These are phyloP conservation scores for Euleptes europaea DNA, from an alignment of 2,113 vertebrate species.

Conservation along the genomic window DNA sequence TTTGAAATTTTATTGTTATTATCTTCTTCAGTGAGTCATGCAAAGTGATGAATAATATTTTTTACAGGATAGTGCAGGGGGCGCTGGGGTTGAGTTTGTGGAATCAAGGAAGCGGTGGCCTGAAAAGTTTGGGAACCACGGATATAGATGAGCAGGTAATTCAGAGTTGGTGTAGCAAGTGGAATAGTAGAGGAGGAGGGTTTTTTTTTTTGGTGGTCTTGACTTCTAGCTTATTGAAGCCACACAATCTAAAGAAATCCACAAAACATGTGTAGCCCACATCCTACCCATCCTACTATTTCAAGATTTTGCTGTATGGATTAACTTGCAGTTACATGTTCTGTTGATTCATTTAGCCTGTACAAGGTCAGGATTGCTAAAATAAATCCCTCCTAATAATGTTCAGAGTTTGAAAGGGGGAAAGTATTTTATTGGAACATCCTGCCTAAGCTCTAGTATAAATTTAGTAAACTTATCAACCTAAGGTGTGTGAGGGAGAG, in stretches of 20 bases:
- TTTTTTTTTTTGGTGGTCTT: background rate
- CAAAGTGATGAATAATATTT: too few relatives aligned
- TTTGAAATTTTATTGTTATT: too few relatives aligned
- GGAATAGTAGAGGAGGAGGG: too few relatives aligned
- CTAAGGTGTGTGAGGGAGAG: background rate
- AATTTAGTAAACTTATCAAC: background rate
- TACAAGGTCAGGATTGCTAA: slow-evolving; percentile 15
- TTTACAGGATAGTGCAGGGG: too few relatives aligned
- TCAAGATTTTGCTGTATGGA: background rate
- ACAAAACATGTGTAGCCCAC: background rate
- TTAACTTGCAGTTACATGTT: background rate
- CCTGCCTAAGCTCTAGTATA: background rate
- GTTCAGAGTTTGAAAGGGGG: background rate
- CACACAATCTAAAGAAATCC: background rate
- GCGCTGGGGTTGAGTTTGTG: too few relatives aligned
- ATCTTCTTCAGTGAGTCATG: too few relatives aligned
- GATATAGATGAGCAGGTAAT: too few relatives aligned
- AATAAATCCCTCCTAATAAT: slow-evolving; percentile 37
- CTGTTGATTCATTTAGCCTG: background rate
- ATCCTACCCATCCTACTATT: background rate
- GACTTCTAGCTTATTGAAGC: background rate
- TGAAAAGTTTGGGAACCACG: too few relatives aligned
- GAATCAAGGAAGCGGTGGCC: too few relatives aligned
- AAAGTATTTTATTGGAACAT: slow-evolving; percentile 17
- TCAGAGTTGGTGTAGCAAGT: too few relatives aligned